A percentile compares a stretch with the other conserved stretches of the same genome.
Conservation (phyloP, 92 coral and sea anemone species). For the Heliopora coerulea region DNA sequence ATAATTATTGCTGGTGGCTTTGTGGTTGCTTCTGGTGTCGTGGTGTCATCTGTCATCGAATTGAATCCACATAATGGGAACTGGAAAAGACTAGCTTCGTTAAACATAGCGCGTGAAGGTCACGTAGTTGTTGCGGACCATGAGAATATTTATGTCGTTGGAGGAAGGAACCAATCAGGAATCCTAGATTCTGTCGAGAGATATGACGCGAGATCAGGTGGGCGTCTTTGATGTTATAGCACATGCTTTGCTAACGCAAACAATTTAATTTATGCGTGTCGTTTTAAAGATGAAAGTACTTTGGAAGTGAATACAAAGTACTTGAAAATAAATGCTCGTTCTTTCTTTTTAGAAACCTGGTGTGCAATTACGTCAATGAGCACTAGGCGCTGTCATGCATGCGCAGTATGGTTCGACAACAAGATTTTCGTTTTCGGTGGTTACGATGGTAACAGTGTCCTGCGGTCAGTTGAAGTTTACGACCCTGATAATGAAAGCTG, state of each 20-base stretch:
- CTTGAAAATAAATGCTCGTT: not conserved
- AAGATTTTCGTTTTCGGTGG: slow-evolving; percentile 83
- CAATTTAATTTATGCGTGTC: too few relatives aligned
- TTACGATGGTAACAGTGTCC: slow-evolving; percentile 60
- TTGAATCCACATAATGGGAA: slow-evolving; percentile 38
- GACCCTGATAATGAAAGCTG: slow-evolving; percentile 62
- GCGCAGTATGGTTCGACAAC: slow-evolving; percentile 58
- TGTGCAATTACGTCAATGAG: slow-evolving; percentile 59
- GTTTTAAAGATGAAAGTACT: too few relatives aligned
- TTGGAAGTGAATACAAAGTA: too few relatives aligned
- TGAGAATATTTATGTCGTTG: slow-evolving; percentile 65
- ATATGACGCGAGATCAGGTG: slow-evolving; percentile 61
- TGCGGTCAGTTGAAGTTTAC: slow-evolving; percentile 72
- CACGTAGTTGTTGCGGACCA: slow-evolving; percentile 67
- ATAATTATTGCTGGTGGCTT: slow-evolving; percentile 64
- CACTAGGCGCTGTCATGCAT: slow-evolving; percentile 61
- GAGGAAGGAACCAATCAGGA: slow-evolving; percentile 66
- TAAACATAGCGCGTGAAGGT: slow-evolving; percentile 69
- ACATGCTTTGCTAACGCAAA: too few relatives aligned
- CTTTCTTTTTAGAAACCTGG: slow-evolving; percentile 66
- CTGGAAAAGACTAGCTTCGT: slow-evolving; percentile 40
- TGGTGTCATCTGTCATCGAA: slow-evolving; percentile 59
- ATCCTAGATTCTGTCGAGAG: slow-evolving; percentile 69
- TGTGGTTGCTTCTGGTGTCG: slow-evolving; percentile 42
- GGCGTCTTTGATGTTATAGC: too few relatives aligned